These are phyloP conservation scores for rabbit (Oryctolagus cuniculus) DNA, from an alignment of 2,113 vertebrate species.

Conservation along the genomic window mOryCun1.1 NC_091432.1:228690501-228691000, in stretches of 20 bases:
- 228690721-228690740: background rate
- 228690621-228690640: background rate
- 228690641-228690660: background rate
- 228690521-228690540: background rate
- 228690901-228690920: background rate
- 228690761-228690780: background rate
- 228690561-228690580: background rate
- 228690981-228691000: constrained; percentile 42
- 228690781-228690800: background rate
- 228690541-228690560: background rate
- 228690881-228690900: background rate
- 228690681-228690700: background rate
- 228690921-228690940: background rate
- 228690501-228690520: background rate
- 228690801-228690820: background rate
- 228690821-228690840: background rate
- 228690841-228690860: background rate
- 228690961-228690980: background rate
- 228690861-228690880: rapidly evolving
- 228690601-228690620: background rate
- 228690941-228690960: background rate
- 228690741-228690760: background rate
- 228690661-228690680: background rate
- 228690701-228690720: background rate
- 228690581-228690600: background rate